Percentiles rank a stretch among this genome's conserved stretches.
phyloP scores from a whole-genome alignment of 2,888 invertebrate species.

The Caenorhabditis plicata region DNA sequence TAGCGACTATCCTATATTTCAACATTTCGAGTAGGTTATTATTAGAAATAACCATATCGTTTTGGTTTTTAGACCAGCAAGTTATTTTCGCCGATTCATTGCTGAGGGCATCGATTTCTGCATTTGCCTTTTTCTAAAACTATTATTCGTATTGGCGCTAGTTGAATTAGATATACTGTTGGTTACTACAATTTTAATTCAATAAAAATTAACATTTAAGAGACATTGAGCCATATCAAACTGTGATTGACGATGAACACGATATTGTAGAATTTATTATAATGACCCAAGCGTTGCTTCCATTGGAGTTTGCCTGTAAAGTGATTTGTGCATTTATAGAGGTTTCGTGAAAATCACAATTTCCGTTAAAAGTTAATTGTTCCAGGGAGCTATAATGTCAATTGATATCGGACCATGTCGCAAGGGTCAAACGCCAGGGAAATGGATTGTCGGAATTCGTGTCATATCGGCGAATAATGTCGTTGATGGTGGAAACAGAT shows the following conservation, averaged over 20 bases:
- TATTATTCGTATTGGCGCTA: slow-evolving; percentile 46
- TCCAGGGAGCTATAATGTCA: slow-evolving; percentile 38
- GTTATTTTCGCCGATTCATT: slow-evolving; percentile 44
- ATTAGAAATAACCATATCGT: no score
- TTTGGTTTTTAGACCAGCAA: slow-evolving; percentile 39
- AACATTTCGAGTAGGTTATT: no score
- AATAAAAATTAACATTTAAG: slow-evolving; percentile 41
- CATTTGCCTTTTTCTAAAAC: slow-evolving; percentile 51
- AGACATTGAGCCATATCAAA: slow-evolving; percentile 52
- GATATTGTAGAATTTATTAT: slow-evolving; percentile 60
- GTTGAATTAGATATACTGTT: slow-evolving; percentile 53
- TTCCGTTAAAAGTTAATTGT: no score
- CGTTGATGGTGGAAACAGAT: slow-evolving; percentile 19
- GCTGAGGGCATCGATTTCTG: slow-evolving; percentile 58
- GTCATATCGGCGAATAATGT: slow-evolving; percentile 51
- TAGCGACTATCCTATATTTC: no score
- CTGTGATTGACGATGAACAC: slow-evolving; percentile 46
- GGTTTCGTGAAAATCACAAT: slow-evolving; percentile 21
- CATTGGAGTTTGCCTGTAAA: slow-evolving; percentile 56
- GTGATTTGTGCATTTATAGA: slow-evolving; percentile 50
- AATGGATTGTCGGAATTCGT: slow-evolving; percentile 51
- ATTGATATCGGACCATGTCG: slow-evolving; percentile 26
- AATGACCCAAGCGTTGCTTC: slow-evolving; percentile 62
- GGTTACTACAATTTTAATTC: slow-evolving; percentile 10
- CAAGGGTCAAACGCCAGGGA: slow-evolving; percentile 59